Percentiles rank a stretch among this genome's conserved stretches.
phyloP scores from a whole-genome alignment of 53 echinoderm and acorn worm genomes.

The Patiria pectinifera region DNA sequence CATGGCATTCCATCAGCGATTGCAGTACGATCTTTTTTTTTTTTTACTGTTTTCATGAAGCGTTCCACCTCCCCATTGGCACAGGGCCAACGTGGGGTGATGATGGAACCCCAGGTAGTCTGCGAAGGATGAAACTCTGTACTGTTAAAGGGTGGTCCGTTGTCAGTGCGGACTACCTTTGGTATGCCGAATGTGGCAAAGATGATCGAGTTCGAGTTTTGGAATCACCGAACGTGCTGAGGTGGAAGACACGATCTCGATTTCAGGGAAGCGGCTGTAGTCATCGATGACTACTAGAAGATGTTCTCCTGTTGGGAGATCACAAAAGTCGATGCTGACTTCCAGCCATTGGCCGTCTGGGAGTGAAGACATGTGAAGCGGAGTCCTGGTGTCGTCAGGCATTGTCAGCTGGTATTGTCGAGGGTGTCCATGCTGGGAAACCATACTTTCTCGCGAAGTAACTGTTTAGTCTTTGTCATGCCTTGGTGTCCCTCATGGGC shows the following conservation, averaged over 20 bases:
- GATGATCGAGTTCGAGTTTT: conserved; percentile 54
- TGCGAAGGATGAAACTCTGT: conserved; percentile 63
- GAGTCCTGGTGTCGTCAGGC: conserved; percentile 12
- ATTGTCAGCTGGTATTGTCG: background rate
- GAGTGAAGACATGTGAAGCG: conserved; percentile 20
- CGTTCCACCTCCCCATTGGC: conserved; percentile 51
- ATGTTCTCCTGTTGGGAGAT: too few relatives aligned
- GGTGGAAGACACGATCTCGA: conserved; percentile 32
- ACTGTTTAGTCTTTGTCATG: background rate
- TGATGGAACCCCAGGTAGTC: conserved; percentile 71
- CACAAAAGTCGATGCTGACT: conserved; percentile 61
- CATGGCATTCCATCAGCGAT: too few relatives aligned
- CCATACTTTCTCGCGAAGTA: too few relatives aligned
- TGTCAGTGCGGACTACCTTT: too few relatives aligned
- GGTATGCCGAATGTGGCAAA: conserved; percentile 29
- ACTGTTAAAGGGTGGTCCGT: too few relatives aligned
- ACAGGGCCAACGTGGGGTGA: too few relatives aligned
- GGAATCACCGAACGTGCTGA: conserved; percentile 66
- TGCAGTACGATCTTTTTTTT: too few relatives aligned
- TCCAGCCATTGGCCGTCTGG: conserved; percentile 10
- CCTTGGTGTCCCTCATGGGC: conserved; percentile 50
- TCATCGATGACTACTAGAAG: too few relatives aligned
- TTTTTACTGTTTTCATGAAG: conserved; percentile 55
- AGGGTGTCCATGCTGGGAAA: too few relatives aligned
- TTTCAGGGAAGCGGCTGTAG: too few relatives aligned